phyloP scores from a whole-genome alignment of 2,888 invertebrate genomes.

The Argyra leucocephala region DNA sequence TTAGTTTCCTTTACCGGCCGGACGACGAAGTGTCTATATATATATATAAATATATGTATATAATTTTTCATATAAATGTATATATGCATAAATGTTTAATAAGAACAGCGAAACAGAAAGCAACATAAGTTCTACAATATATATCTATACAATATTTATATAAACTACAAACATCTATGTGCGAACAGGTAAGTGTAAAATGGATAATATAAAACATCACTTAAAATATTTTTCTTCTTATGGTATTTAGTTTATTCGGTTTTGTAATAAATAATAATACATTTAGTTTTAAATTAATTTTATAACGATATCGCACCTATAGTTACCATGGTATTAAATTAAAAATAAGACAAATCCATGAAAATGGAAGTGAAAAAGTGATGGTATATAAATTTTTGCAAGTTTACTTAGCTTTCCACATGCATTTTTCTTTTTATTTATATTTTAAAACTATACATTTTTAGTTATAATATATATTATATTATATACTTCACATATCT shows the following conservation, averaged over 20 bases:
- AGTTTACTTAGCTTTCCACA: too few species aligned
- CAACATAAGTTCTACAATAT: background rate
- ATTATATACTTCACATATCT: too few species aligned
- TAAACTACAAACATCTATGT: background rate
- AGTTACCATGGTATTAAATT: too few species aligned
- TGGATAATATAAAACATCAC: conserved; percentile 6
- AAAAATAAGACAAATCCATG: too few species aligned
- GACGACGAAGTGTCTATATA: background rate
- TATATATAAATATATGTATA: background rate
- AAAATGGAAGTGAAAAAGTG: too few species aligned
- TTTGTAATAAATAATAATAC: background rate
- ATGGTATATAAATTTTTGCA: too few species aligned
- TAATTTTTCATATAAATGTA: background rate
- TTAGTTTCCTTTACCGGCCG: conserved; percentile 6
- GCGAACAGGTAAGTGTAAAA: conserved; percentile 3
- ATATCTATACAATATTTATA: too few species aligned
- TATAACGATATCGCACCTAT: too few species aligned
- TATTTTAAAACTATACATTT: too few species aligned
- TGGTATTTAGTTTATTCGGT: background rate
- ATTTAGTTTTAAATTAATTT: background rate
- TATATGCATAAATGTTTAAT: background rate
- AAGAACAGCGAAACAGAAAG: too few species aligned
- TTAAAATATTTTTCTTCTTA: background rate
- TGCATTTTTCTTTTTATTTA: too few species aligned
- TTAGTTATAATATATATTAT: too few species aligned